These are phyloP conservation scores for Hephaestus fuliginosus DNA, from an alignment of 2,797 vertebrate genomes.

Conservation along the genomic window DNA sequence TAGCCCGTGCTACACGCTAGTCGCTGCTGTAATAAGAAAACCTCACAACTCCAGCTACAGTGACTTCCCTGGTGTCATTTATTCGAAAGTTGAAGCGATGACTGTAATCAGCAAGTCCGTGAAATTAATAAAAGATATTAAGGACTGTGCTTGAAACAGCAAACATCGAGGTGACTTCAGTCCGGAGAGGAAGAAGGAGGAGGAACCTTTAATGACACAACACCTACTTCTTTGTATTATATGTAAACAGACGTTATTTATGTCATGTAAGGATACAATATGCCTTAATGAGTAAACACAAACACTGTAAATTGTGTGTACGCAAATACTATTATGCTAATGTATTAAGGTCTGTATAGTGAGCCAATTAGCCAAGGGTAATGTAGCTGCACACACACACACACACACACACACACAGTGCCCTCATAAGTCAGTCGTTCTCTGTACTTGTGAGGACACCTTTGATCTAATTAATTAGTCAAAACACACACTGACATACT, in stretches of 20 bases:
- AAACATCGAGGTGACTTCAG: background rate
- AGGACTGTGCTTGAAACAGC: background rate
- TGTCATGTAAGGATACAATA: slow-evolving; percentile 76
- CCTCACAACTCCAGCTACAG: background rate
- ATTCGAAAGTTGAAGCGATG: background rate
- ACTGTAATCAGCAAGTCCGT: background rate
- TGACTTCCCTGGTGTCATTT: background rate
- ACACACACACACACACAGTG: slow-evolving; percentile 11
- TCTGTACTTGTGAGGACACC: slow-evolving; percentile 3
- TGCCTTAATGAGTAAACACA: slow-evolving; percentile 82
- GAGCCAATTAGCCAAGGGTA: slow-evolving; percentile 62
- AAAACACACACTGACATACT: slow-evolving; percentile 1
- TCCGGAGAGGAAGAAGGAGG: slow-evolving; percentile 20
- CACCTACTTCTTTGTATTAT: slow-evolving; percentile 52
- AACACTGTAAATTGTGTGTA: slow-evolving; percentile 72
- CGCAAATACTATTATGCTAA: slow-evolving; percentile 66
- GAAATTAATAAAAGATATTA: background rate
- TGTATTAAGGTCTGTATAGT: slow-evolving; percentile 61
- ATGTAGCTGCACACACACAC: slow-evolving; percentile 55
- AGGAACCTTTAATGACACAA: slow-evolving; percentile 51
- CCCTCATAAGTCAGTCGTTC: background rate
- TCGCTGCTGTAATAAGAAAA: slow-evolving; percentile 11
- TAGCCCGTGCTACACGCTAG: background rate
- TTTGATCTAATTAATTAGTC: background rate
- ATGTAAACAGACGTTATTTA: slow-evolving; percentile 73